These are phyloP conservation scores for Noctua janthe DNA, from an alignment of 2,888 invertebrate genomes.

Conservation along the genomic window DNA sequence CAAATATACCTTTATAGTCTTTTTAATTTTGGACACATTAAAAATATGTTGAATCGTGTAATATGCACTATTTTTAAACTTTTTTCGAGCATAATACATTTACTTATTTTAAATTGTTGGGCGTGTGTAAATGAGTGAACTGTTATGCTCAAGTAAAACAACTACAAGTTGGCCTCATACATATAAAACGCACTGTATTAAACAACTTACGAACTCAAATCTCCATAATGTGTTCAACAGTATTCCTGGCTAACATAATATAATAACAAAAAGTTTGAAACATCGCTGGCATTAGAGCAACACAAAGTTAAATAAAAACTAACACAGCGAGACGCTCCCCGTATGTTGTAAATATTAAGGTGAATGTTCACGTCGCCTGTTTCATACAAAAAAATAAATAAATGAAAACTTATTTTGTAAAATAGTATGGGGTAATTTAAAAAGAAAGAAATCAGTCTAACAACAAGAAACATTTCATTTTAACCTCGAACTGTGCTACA, in stretches of 20 bases:
- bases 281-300: slow-evolving; percentile 61
- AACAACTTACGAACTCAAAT: slow-evolving; percentile 56
- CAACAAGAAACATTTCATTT: background rate
- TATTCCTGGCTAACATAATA: slow-evolving; percentile 44
- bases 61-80: background rate
- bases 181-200: slow-evolving; percentile 21
- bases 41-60: background rate
- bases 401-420: background rate
- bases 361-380: background rate
- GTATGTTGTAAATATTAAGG: slow-evolving; percentile 65
- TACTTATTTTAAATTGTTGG: background rate
- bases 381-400: slow-evolving; percentile 9
- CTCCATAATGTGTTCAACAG: slow-evolving; percentile 47
- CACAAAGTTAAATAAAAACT: slow-evolving; percentile 71
- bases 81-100: background rate
- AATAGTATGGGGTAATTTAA: background rate
- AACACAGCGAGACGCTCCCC: slow-evolving; percentile 69
- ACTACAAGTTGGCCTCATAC: slow-evolving; percentile 13
- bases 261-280: slow-evolving; percentile 58
- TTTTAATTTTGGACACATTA: background rate
- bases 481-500: background rate
- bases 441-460: background rate
- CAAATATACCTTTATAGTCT: background rate
- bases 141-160: background rate
- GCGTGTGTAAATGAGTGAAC: background rate